phyloP scores from a whole-genome alignment of 1,140 invertebrate genomes.

The Centruroides sculpturatus region DNA sequence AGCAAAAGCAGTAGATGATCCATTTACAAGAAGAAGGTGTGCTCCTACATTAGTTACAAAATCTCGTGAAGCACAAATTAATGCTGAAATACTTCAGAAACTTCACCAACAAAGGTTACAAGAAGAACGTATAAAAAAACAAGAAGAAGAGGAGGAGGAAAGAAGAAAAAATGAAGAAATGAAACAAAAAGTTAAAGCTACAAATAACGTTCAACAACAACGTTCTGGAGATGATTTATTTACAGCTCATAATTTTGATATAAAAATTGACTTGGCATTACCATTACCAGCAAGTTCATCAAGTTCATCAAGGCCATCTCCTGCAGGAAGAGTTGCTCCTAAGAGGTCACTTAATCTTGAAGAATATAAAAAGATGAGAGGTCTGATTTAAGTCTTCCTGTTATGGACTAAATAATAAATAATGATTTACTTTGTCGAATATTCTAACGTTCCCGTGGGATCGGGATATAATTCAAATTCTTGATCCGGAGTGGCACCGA shows the following conservation, averaged over 20 bases:
- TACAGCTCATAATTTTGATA: slow-evolving; percentile 90
- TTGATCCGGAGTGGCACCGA: slow-evolving; percentile 54
- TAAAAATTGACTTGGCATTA: slow-evolving; percentile 63
- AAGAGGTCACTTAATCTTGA: slow-evolving; percentile 82
- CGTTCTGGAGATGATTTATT: slow-evolving; percentile 51
- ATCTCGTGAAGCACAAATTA: slow-evolving; percentile 16
- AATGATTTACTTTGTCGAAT: slow-evolving; percentile 58
- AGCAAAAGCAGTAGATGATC: slow-evolving; percentile 63
- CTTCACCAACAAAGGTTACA: slow-evolving; percentile 17
- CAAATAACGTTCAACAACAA: neutral
- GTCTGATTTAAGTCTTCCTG: slow-evolving; percentile 25
- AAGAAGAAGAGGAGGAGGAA: slow-evolving; percentile 7
- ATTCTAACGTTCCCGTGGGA: slow-evolving; percentile 62
- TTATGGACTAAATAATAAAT: neutral
- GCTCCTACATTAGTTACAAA: slow-evolving; percentile 47
- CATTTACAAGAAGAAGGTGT: slow-evolving; percentile 83
- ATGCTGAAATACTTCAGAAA: slow-evolving; percentile 14
- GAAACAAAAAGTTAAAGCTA: slow-evolving; percentile 2
- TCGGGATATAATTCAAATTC: slow-evolving; percentile 78
- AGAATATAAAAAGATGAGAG: slow-evolving; percentile 91
- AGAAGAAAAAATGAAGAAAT: slow-evolving; percentile 8
- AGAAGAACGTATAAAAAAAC: neutral
- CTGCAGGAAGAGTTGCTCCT: slow-evolving; percentile 44
- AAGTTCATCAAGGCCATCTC: slow-evolving; percentile 7
- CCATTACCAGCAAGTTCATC: slow-evolving; percentile 29